Base-by-base conservation (phyloP, 1,140 invertebrate species). In the Pachyrhynchus sulphureomaculatus region DNA sequence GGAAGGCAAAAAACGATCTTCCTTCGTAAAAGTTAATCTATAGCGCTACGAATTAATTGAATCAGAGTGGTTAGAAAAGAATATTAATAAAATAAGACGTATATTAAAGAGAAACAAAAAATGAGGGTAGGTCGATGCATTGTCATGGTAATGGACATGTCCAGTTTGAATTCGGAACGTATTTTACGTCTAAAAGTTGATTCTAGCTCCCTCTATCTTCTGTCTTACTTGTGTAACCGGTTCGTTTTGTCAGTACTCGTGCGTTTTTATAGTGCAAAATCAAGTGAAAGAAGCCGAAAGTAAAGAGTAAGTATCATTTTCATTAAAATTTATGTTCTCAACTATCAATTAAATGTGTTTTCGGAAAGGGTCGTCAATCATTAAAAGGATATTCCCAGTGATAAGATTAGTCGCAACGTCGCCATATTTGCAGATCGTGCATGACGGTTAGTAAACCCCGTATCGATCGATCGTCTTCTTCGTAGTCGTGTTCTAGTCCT, bases 401-500 rank as follows among this genome's bases (percentile, higher is more conserved):
- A 58, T 58, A 52, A 20, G 15, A 23, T 36, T 41, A 39, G 36
- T 23, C 39, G 57, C 45, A 44, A 33, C 47, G 57, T 21, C 59
- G 59, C 71, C 59, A 62, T 62, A 54, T 53, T 62, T 62, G 59
- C 52, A 51, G 53, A 39, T 49, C 64, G 64, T 69, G 71, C 65
- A 64, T 59, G 69, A 65, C 71, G 59, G 62, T 65, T 68, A 68
- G 68, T 73, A 62, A 62, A 67, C 65, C 64, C 62, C 65, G 51
- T 64, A 73, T 72, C 64, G 72, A 74, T 73, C 71, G 44, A 47
- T 41, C 17, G 44, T 59, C 37, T 51, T 62, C 42, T 55, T 59
- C 55, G 66, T 68, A 73, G 71, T 72, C 71, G 69, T 72, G 67
- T 65, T 72, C 71, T 74, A 73, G 70, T 72, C 72, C 51, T 67